A percentile compares a stretch with the other conserved stretches of the same genome.
Evolutionary conservation across 2,888 invertebrate genomes (phyloP).

Genomic region (Morpho achilles): DNA sequence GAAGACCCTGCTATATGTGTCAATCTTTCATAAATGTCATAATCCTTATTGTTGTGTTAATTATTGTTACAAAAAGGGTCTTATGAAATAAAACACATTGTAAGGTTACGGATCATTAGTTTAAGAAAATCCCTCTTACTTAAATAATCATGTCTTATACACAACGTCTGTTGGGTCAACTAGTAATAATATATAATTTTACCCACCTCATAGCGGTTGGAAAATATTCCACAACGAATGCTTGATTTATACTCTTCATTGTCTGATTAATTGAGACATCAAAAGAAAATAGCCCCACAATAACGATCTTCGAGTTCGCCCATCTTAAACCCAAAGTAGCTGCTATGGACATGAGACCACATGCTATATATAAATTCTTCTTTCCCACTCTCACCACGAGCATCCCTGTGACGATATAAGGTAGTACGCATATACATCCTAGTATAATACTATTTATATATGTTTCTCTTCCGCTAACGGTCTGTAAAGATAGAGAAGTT

Average conservation of each 20-base stretch:
- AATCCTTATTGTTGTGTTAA: too few species aligned
- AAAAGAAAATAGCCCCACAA: slow-evolving; percentile 48
- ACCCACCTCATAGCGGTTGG: slow-evolving; percentile 48
- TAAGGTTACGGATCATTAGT: too few species aligned
- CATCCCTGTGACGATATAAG: slow-evolving; percentile 39
- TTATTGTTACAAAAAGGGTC: too few species aligned
- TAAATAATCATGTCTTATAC: too few species aligned
- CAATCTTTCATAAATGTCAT: too few species aligned
- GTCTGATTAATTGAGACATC: slow-evolving; percentile 43
- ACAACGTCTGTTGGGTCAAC: too few species aligned
- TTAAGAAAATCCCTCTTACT: too few species aligned
- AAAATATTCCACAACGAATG: slow-evolving; percentile 43
- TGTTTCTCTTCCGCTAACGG: slow-evolving; percentile 41
- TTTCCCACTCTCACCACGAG: slow-evolving; percentile 48
- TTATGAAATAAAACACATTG: too few species aligned
- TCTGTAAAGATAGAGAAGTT: slow-evolving; percentile 32
- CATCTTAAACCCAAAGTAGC: slow-evolving; percentile 42
- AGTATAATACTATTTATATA: slow-evolving; percentile 48
- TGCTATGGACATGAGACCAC: slow-evolving; percentile 33
- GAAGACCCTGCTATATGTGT: too few species aligned
- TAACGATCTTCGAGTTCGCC: slow-evolving; percentile 40
- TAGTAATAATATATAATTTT: not conserved
- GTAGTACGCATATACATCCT: slow-evolving; percentile 38
- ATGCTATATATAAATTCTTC: slow-evolving; percentile 38
- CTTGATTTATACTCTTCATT: slow-evolving; percentile 44